Conservation (phyloP, 2,113 vertebrate genomes). For the Uria aalge region DNA sequence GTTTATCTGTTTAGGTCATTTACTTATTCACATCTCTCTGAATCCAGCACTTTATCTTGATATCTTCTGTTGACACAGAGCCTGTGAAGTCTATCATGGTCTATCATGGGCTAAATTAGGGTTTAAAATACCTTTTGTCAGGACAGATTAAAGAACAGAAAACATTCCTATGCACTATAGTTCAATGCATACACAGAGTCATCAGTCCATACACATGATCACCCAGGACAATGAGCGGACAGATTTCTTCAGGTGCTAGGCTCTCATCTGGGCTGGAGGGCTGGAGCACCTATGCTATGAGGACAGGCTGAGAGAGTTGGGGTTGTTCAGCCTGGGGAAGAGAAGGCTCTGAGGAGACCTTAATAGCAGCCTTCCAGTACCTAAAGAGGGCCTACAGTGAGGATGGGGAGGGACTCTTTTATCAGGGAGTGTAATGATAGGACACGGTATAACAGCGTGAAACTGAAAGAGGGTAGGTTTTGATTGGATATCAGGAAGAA, state of each 20-base stretch:
- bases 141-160: background rate
- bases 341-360: no score
- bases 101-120: background rate
- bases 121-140: background rate
- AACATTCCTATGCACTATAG: background rate
- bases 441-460: no score
- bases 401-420: no score
- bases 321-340: no score
- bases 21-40: background rate
- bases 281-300: no score
- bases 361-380: no score
- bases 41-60: background rate
- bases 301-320: no score
- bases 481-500: no score
- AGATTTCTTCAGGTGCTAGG: background rate
- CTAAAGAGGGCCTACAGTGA: no score
- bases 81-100: background rate
- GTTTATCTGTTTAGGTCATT: background rate
- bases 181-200: background rate
- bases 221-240: background rate
- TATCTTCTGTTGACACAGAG: background rate
- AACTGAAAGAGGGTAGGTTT: no score
- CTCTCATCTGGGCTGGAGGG: background rate
- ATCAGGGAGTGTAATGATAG: no score
- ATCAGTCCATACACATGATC: background rate